A percentile compares a stretch with the other conserved stretches of the same genome.
Evolutionary conservation across 2,797 vertebrate species (phyloP).

Genomic region (Cercopithecus hamlyni): DNA sequence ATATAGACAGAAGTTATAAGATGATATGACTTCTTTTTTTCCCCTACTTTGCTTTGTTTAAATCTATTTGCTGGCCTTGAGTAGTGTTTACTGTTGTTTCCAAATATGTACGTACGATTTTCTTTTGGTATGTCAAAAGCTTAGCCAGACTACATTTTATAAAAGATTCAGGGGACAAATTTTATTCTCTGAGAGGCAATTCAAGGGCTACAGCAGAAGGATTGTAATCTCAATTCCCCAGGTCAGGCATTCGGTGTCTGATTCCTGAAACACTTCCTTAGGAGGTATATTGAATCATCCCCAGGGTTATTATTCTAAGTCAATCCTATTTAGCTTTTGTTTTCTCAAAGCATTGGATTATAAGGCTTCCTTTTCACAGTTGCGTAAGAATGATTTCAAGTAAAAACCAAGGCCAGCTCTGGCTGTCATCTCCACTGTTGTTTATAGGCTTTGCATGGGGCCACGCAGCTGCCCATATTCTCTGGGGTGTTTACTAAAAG

Average conservation of each 20-base stretch:
- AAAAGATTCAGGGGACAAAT: not conserved
- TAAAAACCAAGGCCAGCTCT: not conserved
- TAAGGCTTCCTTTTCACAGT: slow-evolving; percentile 15
- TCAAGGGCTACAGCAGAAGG: not conserved
- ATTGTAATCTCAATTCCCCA: not conserved
- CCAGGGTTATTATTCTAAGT: not conserved
- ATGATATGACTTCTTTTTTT: not conserved
- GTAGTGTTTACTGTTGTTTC: slow-evolving; percentile 5
- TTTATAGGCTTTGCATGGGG: not conserved
- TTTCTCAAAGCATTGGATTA: not conserved
- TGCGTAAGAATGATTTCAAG: slow-evolving; percentile 16
- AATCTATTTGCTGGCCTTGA: slow-evolving; percentile 2
- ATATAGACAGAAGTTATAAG: not conserved
- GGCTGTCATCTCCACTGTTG: not conserved
- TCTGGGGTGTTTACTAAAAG: not conserved
- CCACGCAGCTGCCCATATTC: not conserved
- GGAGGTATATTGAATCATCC: not conserved
- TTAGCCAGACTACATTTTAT: slow-evolving; percentile 11
- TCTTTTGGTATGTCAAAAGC: not conserved
- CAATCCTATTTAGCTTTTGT: slow-evolving; percentile 29
- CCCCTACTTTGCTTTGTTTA: not conserved
- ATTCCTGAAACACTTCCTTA: slow-evolving; percentile 19
- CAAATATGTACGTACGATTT: not conserved
- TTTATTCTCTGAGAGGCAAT: not conserved
- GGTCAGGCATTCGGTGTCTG: not conserved